A percentile compares a stretch with the other conserved stretches of the same genome.
phyloP scores from a whole-genome alignment of 2,797 vertebrate species.

The Graptemys geographica region DNA sequence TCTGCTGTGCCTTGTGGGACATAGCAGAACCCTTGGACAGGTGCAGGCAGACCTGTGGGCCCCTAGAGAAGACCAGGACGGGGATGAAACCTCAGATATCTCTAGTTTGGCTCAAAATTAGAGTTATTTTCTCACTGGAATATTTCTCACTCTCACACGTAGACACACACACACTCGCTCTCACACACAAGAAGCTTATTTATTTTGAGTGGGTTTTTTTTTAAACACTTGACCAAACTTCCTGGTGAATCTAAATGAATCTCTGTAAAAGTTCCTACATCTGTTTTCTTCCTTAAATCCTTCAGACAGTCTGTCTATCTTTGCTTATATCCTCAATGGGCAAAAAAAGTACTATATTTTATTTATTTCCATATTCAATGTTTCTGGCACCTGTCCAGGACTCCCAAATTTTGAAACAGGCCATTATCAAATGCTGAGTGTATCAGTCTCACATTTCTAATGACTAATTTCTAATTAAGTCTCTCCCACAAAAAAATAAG shows the following conservation, averaged over 20 bases:
- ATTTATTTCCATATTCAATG: not conserved
- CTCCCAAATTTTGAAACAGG: conserved; percentile 23
- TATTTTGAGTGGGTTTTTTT: not conserved
- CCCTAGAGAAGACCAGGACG: conserved; percentile 8
- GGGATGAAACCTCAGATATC: conserved; percentile 22
- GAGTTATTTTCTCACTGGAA: conserved; percentile 35
- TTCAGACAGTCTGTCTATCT: conserved; percentile 1
- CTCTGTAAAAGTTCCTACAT: conserved; percentile 61
- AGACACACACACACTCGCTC: not conserved
- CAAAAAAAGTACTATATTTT: conserved; percentile 30
- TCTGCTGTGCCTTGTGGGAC: conserved; percentile 47
- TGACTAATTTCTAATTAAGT: not conserved
- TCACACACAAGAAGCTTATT: not conserved
- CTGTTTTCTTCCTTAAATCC: conserved; percentile 75
- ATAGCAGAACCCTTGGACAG: conserved; percentile 37
- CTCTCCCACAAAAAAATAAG: not conserved
- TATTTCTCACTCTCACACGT: not conserved
- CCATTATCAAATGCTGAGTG: conserved; percentile 29
- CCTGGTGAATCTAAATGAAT: conserved; percentile 27
- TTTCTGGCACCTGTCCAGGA: not conserved
- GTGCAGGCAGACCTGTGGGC: conserved; percentile 25
- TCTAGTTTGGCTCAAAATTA: conserved; percentile 12
- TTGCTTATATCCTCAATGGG: conserved; percentile 29
- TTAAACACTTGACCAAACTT: conserved; percentile 30
- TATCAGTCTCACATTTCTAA: not conserved